Evolutionary conservation across 2,113 vertebrate species (phyloP).

Genomic region (Dromas ardeola): DNA sequence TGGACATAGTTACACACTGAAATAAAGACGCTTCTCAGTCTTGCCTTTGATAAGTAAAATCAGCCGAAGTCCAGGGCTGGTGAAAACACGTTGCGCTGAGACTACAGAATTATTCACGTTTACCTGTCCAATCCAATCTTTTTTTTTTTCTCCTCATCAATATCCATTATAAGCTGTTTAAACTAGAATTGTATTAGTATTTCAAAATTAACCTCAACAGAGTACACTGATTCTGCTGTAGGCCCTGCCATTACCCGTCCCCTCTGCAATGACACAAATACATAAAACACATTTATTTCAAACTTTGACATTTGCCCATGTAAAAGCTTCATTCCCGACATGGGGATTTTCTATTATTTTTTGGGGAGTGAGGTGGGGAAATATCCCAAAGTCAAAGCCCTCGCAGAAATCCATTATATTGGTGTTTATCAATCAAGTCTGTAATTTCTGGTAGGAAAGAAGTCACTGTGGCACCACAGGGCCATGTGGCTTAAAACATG

Average conservation of each 20-base stretch:
- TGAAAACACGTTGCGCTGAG: neutral
- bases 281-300: neutral
- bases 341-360: neutral
- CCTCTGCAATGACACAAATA: neutral
- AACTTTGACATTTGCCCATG: neutral
- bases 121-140: neutral
- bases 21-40: neutral
- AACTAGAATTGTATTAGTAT: neutral
- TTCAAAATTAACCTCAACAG: neutral
- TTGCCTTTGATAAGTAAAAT: neutral
- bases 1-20: neutral
- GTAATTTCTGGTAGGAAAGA: neutral
- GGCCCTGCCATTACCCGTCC: neutral
- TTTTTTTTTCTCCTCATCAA: neutral
- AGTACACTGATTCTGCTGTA: neutral
- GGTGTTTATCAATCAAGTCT: neutral
- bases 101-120: neutral
- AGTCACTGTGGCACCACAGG: neutral
- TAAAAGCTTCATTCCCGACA: neutral
- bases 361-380: rapidly evolving
- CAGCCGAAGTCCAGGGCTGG: neutral
- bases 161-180: neutral
- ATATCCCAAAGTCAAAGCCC: neutral
- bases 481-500: neutral
- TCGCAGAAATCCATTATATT: neutral